phyloP scores from a whole-genome alignment of 2,888 invertebrate genomes.

The Zeuzera pyrina region DNA sequence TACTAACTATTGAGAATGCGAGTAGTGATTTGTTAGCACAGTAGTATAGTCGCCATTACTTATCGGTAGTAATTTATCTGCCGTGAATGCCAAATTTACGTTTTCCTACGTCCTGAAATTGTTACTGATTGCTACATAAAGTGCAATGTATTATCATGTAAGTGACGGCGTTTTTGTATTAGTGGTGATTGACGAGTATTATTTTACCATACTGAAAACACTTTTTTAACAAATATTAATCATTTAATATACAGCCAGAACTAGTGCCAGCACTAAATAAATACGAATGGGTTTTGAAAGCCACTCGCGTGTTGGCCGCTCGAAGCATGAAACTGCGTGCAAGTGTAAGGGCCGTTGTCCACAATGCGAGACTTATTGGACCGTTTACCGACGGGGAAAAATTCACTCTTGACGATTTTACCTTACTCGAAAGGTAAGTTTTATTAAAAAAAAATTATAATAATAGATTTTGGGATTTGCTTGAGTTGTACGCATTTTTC shows the following conservation, averaged over 20 bases:
- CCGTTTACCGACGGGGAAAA: conserved; percentile 82
- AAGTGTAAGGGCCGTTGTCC: conserved; percentile 81
- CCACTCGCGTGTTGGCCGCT: conserved; percentile 78
- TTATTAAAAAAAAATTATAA: not conserved
- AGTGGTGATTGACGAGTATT: not conserved
- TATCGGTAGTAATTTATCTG: too few relatives aligned
- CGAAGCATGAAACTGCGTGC: conserved; percentile 78
- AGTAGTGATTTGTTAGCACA: too few relatives aligned
- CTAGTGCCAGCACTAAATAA: conserved; percentile 71
- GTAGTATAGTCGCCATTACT: too few relatives aligned
- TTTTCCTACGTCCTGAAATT: too few relatives aligned
- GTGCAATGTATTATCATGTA: conserved; percentile 2
- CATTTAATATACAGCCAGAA: conserved; percentile 39
- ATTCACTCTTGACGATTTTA: conserved; percentile 91
- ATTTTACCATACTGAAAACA: not conserved
- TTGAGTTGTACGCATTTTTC: too few relatives aligned
- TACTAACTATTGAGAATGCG: too few relatives aligned
- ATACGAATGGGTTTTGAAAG: conserved; percentile 77
- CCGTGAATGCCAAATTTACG: too few relatives aligned
- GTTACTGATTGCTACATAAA: not conserved
- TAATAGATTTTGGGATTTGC: too few relatives aligned
- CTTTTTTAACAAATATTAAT: too few relatives aligned
- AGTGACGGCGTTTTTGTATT: not conserved
- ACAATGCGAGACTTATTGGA: conserved; percentile 92
- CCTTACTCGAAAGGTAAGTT: conserved; percentile 84